Base-by-base conservation (phyloP, 2,113 vertebrate species). In the Microtus montanus region DNA sequence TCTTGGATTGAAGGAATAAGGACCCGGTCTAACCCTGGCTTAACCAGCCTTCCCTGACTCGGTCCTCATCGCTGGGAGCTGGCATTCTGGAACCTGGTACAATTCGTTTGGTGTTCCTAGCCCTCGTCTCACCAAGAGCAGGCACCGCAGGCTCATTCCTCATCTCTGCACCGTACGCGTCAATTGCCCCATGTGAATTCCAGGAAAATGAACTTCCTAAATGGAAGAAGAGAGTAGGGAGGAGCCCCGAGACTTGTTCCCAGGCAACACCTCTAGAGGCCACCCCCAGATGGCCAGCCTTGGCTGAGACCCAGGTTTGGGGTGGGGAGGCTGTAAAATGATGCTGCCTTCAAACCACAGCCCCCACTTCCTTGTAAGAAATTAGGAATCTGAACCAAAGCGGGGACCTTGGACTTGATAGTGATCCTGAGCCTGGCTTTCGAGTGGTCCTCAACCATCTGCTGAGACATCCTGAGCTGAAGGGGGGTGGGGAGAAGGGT, bases 351-450 rank as follows among this genome's bases (percentile, higher is more conserved):
- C 80, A 64, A 15, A 8, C 20, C 54, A 35, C 61, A 78, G 8
- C 13, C 86, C 68, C 78, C 44, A 33, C 41, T 78, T 90, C 92
- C 75, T 96, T 54, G 5, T 52, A 47, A 82, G 58, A 61, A 63
- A 63, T 63, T 66, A 83, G 73, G 73, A 75, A 87, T 85, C 63
- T 73, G 44, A 90, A 92, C 94, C 94, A 90, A 87, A 92, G 94
- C 88, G 78, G 87, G 77, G 96, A 93, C 64, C 38, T 80, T 93
- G 94, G 95, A 88, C 93, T 88, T 78, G 54, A 91, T 12, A 83
- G 75, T 30, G 22, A 90, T 58, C n/a, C 52, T 71, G 86, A 24
- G 77, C 38, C 71, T 84, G 74, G 70, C 93, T 97, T 94, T 96
- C 63, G 13, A 71, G 91, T 74, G 41, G 91, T 58, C 64, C 19